phyloP scores from a whole-genome alignment of 2,888 invertebrate genomes.

The Elegia similella region DNA sequence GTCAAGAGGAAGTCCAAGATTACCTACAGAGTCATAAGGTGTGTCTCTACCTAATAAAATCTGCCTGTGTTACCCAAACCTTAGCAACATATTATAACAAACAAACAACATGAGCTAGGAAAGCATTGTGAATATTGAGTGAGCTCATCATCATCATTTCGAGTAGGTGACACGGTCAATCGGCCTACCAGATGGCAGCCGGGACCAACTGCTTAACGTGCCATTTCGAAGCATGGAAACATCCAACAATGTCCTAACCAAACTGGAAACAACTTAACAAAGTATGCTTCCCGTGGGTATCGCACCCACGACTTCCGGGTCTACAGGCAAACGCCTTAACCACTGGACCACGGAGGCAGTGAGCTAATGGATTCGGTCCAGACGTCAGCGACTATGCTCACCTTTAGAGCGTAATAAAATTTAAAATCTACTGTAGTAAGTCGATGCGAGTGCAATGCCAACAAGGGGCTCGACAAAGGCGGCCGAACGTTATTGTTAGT shows the following conservation, averaged over 20 bases:
- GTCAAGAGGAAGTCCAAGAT: conserved; percentile 71
- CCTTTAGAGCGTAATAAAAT: not conserved
- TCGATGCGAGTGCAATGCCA: conserved; percentile 21
- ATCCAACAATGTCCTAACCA: no score
- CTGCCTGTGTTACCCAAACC: not conserved
- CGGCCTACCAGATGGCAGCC: no score
- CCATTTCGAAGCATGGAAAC: no score
- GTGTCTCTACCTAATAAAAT: conserved; percentile 28
- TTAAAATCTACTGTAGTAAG: conserved; percentile 9
- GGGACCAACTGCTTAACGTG: no score
- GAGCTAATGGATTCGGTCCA: conserved; percentile 13
- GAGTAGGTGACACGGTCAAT: no score
- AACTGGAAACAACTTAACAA: no score
- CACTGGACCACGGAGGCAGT: no score
- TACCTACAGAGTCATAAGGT: conserved; percentile 69
- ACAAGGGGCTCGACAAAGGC: conserved; percentile 32
- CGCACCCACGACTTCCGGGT: no score
- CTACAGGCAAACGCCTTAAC: no score
- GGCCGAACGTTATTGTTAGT: conserved; percentile 56
- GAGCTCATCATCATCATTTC: no score
- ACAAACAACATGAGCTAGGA: not conserved
- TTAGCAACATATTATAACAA: not conserved
- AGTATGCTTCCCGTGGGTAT: no score
- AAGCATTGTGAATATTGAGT: not conserved
- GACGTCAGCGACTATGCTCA: conserved; percentile 4